Base-by-base conservation (phyloP, 2,888 invertebrate genomes). In the Lasioglossum figueresi region DNA sequence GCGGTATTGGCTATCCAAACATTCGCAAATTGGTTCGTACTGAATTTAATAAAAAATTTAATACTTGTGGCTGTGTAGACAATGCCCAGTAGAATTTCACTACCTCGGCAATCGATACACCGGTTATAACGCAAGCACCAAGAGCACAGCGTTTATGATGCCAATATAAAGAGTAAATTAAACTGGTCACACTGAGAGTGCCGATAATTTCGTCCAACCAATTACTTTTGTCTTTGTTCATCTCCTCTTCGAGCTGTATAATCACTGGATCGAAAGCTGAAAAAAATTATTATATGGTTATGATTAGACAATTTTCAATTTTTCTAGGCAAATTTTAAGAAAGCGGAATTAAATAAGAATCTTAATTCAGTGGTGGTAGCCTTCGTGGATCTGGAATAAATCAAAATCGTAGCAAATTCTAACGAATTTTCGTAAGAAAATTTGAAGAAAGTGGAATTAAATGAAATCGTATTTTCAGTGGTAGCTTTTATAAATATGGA, bases 181-280 rank as follows among this genome's bases (percentile, higher is more conserved):
- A 59, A 75, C 85, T 85, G 34, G 88, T 85, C 48, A 86, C 73
- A 48, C 92, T 84, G 2, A 83, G 23, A 23, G 84, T 89, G 2
- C 81, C 80, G 6, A 91, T 88, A 27, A 88, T 45, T 79, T 90
- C 82, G 52, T 88, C 79, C 1, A 81, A 37, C 23, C 45, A 27
- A 66, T 88, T 88, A 4, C 72, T 14, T 40, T 45, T 79, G 8
- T 5, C 59, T 71, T 72, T 83, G 56, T 72, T 82, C 70, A 66
- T 80, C 40, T 82, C 40, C 10, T 88, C 86, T 74, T 92, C 92
- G 16, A 90, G 68, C 23, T 87, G 86, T 10, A 93, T 91, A 43
- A 86, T 45, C 37, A 87, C 70, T 6, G 92, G 92, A 83, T 93
- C 89, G n/a, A 92, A 85, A 16, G 90, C 93, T 84, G 66, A 12